Base-by-base conservation (phyloP, 2,888 invertebrate species). In the Plebejus anna region DNA sequence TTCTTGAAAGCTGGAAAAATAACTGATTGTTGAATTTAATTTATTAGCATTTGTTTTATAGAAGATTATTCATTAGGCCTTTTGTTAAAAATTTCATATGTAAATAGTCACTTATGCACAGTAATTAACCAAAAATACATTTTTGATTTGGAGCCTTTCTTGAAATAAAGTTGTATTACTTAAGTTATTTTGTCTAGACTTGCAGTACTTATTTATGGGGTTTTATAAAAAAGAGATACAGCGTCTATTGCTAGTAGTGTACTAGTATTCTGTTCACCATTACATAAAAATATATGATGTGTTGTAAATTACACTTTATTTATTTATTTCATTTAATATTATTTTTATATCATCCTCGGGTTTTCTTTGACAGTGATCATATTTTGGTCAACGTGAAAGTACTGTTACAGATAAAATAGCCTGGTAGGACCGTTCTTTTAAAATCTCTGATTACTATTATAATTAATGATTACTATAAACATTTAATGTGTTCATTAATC, bases 21-120 rank as follows among this genome's bases (percentile, higher is more conserved):
- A 77, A 55, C 72, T 55, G 55, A 70, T 75, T 70, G 66, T 73
- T 76, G 36, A 77, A 28, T 76, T 73, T 76, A 72, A 71, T 70
- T 71, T 71, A 57, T 73, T 32, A 36, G 66, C 32, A 66, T 66
- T 66, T 66, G 66, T 66, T 66, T 16, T 36, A 22, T 22, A 66
- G 32, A 66, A 32, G 61, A 36, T 66, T 66, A 36, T 36, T 66
- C 32, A 66, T 36, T 66, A 36, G 66, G 66, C 66, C 16, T 66
- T 36, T 66, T 66, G 66, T 66, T 66, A 28, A 28, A 11, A 32
- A 32, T 66, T 28, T 66, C 13, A 66, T 4, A 66, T 36, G 66
- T 66, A 32, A 66, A 66, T 66, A 66, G 16, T 16, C 32, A 36
- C 22, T 32, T 36, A 66, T 32, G 13, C 4, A 66, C 66, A 32